Percentiles rank a stretch among this genome's conserved stretches.
Evolutionary conservation across 35 echinoderm and acorn worm species (phyloP).

Genomic region (Hemicentrotus pulcherrimus): DNA sequence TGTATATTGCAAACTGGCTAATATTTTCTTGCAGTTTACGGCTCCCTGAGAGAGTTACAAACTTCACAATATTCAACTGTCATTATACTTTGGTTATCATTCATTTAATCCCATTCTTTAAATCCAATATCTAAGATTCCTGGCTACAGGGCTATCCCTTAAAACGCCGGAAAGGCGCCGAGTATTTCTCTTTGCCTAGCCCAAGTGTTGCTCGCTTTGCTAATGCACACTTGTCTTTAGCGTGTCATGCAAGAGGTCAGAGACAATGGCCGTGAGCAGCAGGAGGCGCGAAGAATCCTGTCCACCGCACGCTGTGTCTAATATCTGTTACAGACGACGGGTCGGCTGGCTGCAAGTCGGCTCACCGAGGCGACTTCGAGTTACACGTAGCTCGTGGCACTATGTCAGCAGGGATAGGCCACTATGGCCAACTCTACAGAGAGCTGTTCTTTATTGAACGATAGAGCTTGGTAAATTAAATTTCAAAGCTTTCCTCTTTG

Average conservation of each 20-base stretch:
- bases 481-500: background rate
- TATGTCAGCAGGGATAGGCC: background rate
- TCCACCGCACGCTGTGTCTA: background rate
- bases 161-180: background rate
- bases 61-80: background rate
- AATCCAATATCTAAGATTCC: background rate
- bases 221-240: background rate
- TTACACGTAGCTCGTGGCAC: background rate
- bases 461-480: background rate
- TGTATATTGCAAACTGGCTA: background rate
- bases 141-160: background rate
- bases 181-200: background rate
- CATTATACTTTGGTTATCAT: background rate
- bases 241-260: background rate
- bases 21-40: background rate
- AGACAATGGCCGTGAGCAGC: slow-evolving; percentile 24
- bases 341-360: background rate
- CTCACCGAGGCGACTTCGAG: background rate
- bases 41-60: background rate
- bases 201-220: background rate
- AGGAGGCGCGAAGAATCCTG: slow-evolving; percentile 32
- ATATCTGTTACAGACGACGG: slow-evolving; percentile 28
- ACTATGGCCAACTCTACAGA: background rate
- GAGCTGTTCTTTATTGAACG: background rate
- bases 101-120: background rate